Evolutionary conservation across 2,797 vertebrate species (phyloP).

Genomic region (Schizothorax lantsangensis): DNA sequence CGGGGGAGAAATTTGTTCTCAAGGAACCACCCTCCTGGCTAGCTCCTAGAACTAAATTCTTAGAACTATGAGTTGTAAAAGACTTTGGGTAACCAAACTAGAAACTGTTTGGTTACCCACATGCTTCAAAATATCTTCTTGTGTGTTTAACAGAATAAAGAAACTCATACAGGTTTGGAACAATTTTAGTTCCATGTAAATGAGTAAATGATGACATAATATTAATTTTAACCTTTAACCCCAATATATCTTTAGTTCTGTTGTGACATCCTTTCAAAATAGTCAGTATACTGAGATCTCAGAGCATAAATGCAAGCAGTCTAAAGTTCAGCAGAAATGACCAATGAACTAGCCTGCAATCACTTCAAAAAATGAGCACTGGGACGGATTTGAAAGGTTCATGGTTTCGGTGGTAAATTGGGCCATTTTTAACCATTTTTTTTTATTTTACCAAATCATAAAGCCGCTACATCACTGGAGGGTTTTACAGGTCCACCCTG

Average conservation of each 20-base stretch:
- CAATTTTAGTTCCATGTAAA: neutral
- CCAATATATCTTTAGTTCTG: neutral
- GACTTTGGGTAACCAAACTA: too few relatives aligned
- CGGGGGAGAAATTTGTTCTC: too few relatives aligned
- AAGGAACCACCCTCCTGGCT: too few relatives aligned
- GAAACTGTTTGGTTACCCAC: neutral
- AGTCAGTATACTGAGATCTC: neutral
- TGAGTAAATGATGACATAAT: neutral
- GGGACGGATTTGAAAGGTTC: conserved; percentile 1
- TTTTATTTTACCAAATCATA: conserved; percentile 26
- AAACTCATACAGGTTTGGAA: neutral
- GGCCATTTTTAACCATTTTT: too few relatives aligned
- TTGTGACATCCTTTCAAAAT: neutral
- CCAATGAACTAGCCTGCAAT: conserved; percentile 3
- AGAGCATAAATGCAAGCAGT: neutral
- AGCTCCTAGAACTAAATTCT: too few relatives aligned
- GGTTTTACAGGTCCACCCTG: conserved; percentile 47
- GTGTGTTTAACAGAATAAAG: neutral
- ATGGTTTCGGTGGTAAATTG: conserved; percentile 30
- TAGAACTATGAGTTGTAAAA: too few relatives aligned
- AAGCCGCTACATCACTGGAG: conserved; percentile 16
- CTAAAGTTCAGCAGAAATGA: conserved; percentile 3
- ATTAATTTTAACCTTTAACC: neutral
- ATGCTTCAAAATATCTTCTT: neutral
- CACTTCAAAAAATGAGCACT: neutral